These are phyloP conservation scores for Chlorodrepanis virens DNA, from an alignment of 2,113 vertebrate genomes.

Conservation along the genomic window DNA sequence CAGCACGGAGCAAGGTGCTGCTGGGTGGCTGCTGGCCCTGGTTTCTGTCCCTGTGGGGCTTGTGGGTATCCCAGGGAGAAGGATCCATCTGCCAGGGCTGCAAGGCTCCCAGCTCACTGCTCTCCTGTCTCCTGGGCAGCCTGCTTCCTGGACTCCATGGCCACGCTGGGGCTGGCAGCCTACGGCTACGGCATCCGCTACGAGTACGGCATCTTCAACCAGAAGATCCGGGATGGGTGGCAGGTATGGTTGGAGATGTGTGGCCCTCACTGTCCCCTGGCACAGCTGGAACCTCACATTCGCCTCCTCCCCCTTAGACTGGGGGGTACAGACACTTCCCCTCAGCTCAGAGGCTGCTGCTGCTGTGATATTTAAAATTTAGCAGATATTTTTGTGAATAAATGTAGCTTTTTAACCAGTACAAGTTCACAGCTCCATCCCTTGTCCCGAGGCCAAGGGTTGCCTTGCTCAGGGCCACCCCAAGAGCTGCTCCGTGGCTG, in stretches of 20 bases:
- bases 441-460: not conserved
- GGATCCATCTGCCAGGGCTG: not conserved
- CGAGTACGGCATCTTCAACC: slow-evolving; percentile 97
- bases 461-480: not conserved
- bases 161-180: slow-evolving; percentile 91
- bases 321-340: not conserved
- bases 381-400: accelerated
- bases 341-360: not conserved
- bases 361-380: not conserved
- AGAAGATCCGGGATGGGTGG: slow-evolving; percentile 94
- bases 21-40: not conserved
- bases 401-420: not conserved
- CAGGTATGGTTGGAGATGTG: slow-evolving; percentile 74
- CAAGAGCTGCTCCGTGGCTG: not conserved
- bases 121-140: slow-evolving; percentile 67
- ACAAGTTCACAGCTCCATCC: not conserved
- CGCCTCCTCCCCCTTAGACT: accelerated
- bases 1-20: accelerated
- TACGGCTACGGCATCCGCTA: slow-evolving; percentile 97
- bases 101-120: not conserved
- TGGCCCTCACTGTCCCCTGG: accelerated
- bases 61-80: not conserved
- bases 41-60: not conserved
- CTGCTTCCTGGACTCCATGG: slow-evolving; percentile 97
- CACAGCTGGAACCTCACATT: accelerated